Base-by-base conservation (phyloP, 2,113 vertebrate species). In the Callorhinus ursinus region DNA sequence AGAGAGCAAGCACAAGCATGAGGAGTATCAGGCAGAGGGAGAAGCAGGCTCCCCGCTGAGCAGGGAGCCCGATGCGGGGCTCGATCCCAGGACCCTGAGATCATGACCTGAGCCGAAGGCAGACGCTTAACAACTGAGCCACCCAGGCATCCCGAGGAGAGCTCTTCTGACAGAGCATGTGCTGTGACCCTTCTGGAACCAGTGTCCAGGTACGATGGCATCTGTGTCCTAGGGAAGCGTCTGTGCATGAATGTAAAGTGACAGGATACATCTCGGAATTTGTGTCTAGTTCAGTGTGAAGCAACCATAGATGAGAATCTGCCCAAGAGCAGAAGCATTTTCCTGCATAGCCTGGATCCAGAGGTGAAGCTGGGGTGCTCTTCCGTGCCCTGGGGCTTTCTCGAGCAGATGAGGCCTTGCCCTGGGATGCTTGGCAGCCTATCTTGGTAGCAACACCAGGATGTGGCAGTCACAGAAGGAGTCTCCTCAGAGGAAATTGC, bases 101-200 rank as follows among this genome's bases (percentile, higher is more conserved):
- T 67, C 31, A 33, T 33, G 31, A 67, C 31, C 63, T 67, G 31
- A 16, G 31, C 63, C 2, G 0, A 33, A 33, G 63, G 14, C 31
- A 33, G 63, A 67, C 11, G 2, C 7, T 16, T 33, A 33, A 33
- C 31, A 6, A 67, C 63, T 6, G 14, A 67, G 63, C 63, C 31
- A 7, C 6, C 14, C 1, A 33, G 31, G 31, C 6, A 1, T 16
- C 31, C 6, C 0, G 15, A 67, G 5, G 1, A 71, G 39, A 87
- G 13, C 14, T 39, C n/a, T 79, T 63, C 33, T 19, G 36, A 61
- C 59, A 67, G 39, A 33, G 13, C 4, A 33, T 6, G 0, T 57
- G 69, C 65, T 87, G 15, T 13, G 57, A n/a, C 11, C 33, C 39
- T 31, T 67, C 19, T 14, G 31, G 16, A 49, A 51, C 18, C 8